Evolutionary conservation across 2,888 invertebrate genomes (phyloP), one percentile per base, ranked within the genome.

Genomic region (Cosmia pyralina): DNA sequence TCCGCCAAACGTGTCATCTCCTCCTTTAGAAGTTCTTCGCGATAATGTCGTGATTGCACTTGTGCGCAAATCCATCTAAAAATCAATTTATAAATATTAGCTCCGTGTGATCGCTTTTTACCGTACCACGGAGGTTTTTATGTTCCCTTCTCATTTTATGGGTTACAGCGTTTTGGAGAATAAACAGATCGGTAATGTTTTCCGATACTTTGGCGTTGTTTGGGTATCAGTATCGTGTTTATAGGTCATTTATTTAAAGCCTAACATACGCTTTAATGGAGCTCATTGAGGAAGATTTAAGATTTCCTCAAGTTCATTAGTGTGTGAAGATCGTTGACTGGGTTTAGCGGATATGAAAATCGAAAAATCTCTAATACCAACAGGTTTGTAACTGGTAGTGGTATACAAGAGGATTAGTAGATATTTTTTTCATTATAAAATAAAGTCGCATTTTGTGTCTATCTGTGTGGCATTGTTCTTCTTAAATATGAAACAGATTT

Each of bases 1-100:
- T 62, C 65, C 28, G 19, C 50, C 66, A 67, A 34, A 53, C 58
- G 3, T 55, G 44, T 50, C 64, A 48, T 57, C 15, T 41, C 52
- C n/a, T 44, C 57, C 60, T 48, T 72, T n/a, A 65, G 5, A 69
- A 77, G 41, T 68, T 72, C 64, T 0, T 55, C 62, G 44, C 62
- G 46, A 34, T 77, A 67, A 76, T 65, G 62, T 62, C 55, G 55
- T 64, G 59, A 80, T 73, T 84, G 85, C 83, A 82, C 69, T 83
- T 71, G 46, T 81, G 58, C 44, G 72, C 41, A 75, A 78, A 76
- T 76, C 69, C 71, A 83, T 84, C 77, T 72, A 55, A 80, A 83
- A 83, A 78, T 66, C 81, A 82, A 82, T 83, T 84, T 84, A 69
- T 77, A 72, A 73, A 78, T 76, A 83, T 84, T 83, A 81, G 60